These are phyloP conservation scores for Ammospiza maritima DNA, from an alignment of 2,797 vertebrate species.

Conservation along the genomic window DNA sequence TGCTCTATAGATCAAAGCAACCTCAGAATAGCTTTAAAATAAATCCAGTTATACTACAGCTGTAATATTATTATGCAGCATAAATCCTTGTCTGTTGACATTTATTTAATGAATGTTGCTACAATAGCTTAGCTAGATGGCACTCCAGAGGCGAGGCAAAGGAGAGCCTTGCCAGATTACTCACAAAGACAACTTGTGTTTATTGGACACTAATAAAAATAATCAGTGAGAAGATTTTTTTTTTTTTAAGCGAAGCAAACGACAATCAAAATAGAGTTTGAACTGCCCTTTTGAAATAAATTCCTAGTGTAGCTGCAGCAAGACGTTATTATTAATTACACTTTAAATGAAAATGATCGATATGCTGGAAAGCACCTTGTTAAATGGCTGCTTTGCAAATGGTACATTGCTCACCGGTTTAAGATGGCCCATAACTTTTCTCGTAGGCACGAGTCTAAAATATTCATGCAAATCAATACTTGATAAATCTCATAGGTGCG, in stretches of 20 bases:
- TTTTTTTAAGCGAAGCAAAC: background rate
- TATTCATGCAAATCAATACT: conserved; percentile 46
- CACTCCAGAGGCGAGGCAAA: conserved; percentile 59
- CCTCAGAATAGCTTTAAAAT: conserved; percentile 55
- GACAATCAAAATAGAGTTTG: background rate
- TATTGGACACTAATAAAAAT: conserved; percentile 17
- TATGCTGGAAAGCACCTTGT: conserved; percentile 31
- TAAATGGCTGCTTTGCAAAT: conserved; percentile 45
- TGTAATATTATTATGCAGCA: conserved; percentile 50
- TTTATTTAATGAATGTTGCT: conserved; percentile 58
- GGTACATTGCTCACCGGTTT: conserved; percentile 20
- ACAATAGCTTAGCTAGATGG: conserved; percentile 64
- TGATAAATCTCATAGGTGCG: conserved; percentile 43
- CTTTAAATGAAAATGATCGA: conserved; percentile 18
- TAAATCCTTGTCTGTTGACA: conserved; percentile 63
- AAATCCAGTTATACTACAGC: conserved; percentile 55
- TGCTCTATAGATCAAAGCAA: conserved; percentile 39
- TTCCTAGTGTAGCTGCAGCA: background rate
- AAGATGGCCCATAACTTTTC: conserved; percentile 24
- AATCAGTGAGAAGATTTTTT: background rate
- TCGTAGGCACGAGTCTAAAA: background rate
- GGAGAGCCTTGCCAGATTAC: conserved; percentile 14
- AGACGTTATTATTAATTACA: conserved; percentile 27
- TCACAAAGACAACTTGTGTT: conserved; percentile 23
- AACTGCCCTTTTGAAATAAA: background rate